phyloP scores from a whole-genome alignment of 1,140 invertebrate species.

The Delia radicum region DNA sequence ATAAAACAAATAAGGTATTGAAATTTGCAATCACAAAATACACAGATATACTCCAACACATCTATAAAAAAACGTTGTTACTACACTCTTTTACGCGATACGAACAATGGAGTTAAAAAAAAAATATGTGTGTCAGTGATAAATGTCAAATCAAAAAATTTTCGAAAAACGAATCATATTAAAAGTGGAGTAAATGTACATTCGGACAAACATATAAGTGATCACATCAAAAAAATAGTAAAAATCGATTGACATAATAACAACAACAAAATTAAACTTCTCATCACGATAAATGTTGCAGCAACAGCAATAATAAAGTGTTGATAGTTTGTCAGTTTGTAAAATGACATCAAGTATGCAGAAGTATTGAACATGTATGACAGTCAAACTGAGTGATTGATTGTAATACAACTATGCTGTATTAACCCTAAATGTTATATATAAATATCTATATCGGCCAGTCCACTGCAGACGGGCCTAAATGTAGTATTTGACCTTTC shows the following conservation, averaged over 20 bases:
- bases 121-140: conserved; percentile 10
- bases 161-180: background rate
- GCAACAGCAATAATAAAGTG: background rate
- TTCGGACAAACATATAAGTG: background rate
- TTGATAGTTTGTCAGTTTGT: background rate
- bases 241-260: conserved; percentile 1
- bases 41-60: background rate
- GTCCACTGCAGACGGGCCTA: too few relatives aligned
- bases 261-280: background rate
- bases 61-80: background rate
- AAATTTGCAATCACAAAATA: background rate
- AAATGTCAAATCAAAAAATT: conserved; percentile 15
- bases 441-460: too few relatives aligned
- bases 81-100: background rate
- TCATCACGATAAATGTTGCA: background rate
- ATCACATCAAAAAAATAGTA: background rate
- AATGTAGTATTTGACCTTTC: too few relatives aligned
- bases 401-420: too few relatives aligned
- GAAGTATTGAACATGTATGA: too few relatives aligned
- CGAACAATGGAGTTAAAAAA: background rate
- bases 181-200: background rate
- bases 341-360: too few relatives aligned
- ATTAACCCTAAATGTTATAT: too few relatives aligned
- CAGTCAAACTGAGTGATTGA: too few relatives aligned
- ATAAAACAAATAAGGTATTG: background rate